Percentiles rank a stretch among this genome's conserved stretches.
These are phyloP conservation scores for Lycodopsis pacificus DNA, from an alignment of 2,797 vertebrate species.

Conservation along the genomic window DNA sequence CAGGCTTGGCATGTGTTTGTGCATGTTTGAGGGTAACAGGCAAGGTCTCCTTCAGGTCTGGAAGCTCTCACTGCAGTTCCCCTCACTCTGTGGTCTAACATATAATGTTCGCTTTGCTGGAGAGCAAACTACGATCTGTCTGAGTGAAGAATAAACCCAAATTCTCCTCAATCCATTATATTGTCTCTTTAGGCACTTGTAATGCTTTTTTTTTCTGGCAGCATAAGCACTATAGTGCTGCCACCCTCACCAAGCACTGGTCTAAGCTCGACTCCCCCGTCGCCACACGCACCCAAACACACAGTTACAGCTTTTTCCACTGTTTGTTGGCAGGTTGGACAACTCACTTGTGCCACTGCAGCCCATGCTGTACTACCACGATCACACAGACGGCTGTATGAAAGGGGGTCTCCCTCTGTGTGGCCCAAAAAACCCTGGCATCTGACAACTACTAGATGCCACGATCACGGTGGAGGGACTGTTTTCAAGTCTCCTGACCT, in stretches of 20 bases:
- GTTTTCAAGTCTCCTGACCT: slow-evolving; percentile 59
- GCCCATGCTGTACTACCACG: slow-evolving; percentile 46
- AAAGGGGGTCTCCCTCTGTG: slow-evolving; percentile 61
- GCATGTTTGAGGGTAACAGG: slow-evolving; percentile 35
- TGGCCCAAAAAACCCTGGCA: slow-evolving; percentile 52
- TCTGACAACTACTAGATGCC: slow-evolving; percentile 40
- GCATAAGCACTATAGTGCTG: slow-evolving; percentile 1
- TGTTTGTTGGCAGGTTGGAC: slow-evolving; percentile 54
- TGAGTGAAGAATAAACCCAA: slow-evolving; percentile 25
- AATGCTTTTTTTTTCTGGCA: slow-evolving; percentile 30
- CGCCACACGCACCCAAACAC: slow-evolving; percentile 34
- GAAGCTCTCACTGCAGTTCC: slow-evolving; percentile 58
- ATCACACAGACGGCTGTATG: slow-evolving; percentile 61
- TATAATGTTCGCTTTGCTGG: slow-evolving; percentile 32
- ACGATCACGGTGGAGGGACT: slow-evolving; percentile 15
- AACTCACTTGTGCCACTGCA: slow-evolving; percentile 61
- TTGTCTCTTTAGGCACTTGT: slow-evolving; percentile 22
- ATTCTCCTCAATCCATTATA: neutral
- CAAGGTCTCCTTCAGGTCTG: slow-evolving; percentile 54
- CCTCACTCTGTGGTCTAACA: slow-evolving; percentile 40
- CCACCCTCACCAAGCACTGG: slow-evolving; percentile 20
- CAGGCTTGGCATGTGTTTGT: slow-evolving; percentile 28
- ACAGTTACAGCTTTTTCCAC: slow-evolving; percentile 52
- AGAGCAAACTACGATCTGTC: slow-evolving; percentile 18
- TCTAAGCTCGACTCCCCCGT: slow-evolving; percentile 17